A percentile compares a stretch with the other conserved stretches of the same genome.
These are phyloP conservation scores for Xiphophorus maculatus DNA, from an alignment of 2,113 vertebrate species.

Conservation along the genomic window DNA sequence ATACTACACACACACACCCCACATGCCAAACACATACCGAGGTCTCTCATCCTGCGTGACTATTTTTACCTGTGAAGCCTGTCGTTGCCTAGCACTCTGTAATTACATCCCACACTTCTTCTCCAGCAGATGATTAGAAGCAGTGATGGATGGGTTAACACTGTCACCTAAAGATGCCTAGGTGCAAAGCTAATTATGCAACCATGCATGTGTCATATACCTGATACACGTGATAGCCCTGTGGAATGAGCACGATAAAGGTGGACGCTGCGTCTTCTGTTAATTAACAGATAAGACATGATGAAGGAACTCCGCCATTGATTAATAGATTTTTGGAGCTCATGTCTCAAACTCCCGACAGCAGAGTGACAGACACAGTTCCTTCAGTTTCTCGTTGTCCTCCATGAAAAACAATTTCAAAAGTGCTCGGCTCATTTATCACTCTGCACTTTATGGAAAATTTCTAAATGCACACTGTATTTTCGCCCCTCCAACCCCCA, in stretches of 20 bases:
- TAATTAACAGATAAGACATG: conserved; percentile 71
- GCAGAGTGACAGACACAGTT: conserved; percentile 3
- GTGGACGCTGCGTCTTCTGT: conserved; percentile 46
- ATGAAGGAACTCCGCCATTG: conserved; percentile 49
- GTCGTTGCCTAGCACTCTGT: conserved; percentile 73
- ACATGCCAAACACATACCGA: conserved; percentile 65
- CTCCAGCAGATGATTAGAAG: conserved; percentile 67
- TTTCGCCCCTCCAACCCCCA: neutral
- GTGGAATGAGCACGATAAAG: conserved; percentile 55
- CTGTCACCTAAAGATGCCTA: conserved; percentile 68
- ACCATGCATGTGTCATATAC: conserved; percentile 67
- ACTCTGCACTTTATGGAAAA: neutral
- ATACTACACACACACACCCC: conserved; percentile 28
- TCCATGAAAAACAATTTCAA: conserved; percentile 16
- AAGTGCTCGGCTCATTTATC: conserved; percentile 17
- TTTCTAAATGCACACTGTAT: neutral
- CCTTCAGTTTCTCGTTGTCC: neutral
- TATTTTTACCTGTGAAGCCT: conserved; percentile 77
- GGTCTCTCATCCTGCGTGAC: conserved; percentile 60
- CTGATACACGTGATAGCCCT: conserved; percentile 62
- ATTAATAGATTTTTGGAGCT: conserved; percentile 45
- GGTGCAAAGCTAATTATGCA: conserved; percentile 71
- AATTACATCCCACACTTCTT: conserved; percentile 75
- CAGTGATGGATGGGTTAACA: conserved; percentile 75
- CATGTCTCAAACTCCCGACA: neutral